Conservation (phyloP, 1,140 invertebrate genomes). For the Fopius arisanus region DNA sequence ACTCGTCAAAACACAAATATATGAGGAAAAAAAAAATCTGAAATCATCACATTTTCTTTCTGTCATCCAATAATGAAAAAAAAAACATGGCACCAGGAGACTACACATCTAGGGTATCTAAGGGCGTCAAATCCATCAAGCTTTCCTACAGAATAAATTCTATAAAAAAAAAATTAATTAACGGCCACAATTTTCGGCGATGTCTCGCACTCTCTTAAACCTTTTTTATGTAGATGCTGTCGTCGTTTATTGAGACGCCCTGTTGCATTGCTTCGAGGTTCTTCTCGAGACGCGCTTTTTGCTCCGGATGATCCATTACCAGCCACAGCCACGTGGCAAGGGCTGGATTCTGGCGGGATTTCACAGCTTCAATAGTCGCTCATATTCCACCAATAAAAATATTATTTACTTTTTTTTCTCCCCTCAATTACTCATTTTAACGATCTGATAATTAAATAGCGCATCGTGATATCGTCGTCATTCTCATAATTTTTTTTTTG, state of each 20-base stretch:
- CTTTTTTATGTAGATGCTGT: conserved; percentile 55
- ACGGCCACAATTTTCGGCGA: not conserved
- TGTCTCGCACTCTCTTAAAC: conserved; percentile 37
- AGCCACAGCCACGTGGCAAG: conserved; percentile 57
- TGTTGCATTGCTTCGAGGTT: conserved; percentile 49
- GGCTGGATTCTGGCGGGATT: conserved; percentile 57
- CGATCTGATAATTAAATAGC: not conserved
- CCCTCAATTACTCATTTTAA: too few species aligned
- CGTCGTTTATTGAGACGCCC: conserved; percentile 52
- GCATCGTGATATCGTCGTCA: not conserved
- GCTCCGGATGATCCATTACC: conserved; percentile 55
- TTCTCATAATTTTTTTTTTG: not conserved
- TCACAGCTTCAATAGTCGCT: conserved; percentile 4
- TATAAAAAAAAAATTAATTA: not conserved
- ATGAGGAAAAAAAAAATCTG: conserved; percentile 17
- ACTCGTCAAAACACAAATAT: too few species aligned
- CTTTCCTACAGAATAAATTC: not conserved
- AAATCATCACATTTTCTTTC: conserved; percentile 2
- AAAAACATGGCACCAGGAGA: conserved; percentile 8
- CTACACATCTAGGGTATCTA: not conserved
- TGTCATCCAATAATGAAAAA: not conserved
- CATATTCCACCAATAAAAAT: not conserved
- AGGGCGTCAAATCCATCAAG: not conserved
- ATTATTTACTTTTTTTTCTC: too few species aligned
- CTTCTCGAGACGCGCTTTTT: conserved; percentile 52